A percentile compares a stretch with the other conserved stretches of the same genome.
Evolutionary conservation across 2,113 vertebrate species (phyloP).

Genomic region (Odontophorus gujanensis): DNA sequence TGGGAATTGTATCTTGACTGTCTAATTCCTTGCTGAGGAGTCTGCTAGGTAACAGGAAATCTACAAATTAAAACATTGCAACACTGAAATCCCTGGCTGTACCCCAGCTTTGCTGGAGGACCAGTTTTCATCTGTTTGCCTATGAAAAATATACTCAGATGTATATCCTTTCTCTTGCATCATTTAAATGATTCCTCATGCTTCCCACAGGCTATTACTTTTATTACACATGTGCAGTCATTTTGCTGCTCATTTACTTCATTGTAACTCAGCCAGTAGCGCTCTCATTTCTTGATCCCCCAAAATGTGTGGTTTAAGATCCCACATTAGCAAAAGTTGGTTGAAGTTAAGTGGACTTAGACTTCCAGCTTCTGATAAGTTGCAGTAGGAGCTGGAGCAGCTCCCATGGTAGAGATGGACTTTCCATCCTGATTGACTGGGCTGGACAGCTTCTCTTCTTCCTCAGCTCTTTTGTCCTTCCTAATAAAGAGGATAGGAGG

Average conservation of each 20-base stretch:
- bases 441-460: not conserved
- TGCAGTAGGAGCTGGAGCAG: not conserved
- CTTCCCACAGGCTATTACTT: conserved; percentile 46
- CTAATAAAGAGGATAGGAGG: not conserved
- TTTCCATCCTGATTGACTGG: not conserved
- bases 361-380: not conserved
- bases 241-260: conserved; percentile 51
- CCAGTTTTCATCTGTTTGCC: conserved; percentile 45
- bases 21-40: conserved; percentile 39
- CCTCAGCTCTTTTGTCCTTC: not conserved
- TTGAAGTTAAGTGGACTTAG: not conserved
- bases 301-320: conserved; percentile 46
- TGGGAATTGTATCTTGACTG: not conserved
- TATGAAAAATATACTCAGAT: conserved; percentile 57
- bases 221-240: conserved; percentile 55
- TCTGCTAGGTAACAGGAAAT: conserved; percentile 64
- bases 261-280: conserved; percentile 49
- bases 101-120: conserved; percentile 53
- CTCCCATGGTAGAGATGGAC: not conserved
- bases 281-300: conserved; percentile 37
- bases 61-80: conserved; percentile 66
- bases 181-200: conserved; percentile 64
- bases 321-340: conserved; percentile 26
- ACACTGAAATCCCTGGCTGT: conserved; percentile 58
- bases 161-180: conserved; percentile 43